These are phyloP conservation scores for Cremastinae sp. DNA, from an alignment of 2,888 invertebrate species.

Conservation along the genomic window DNA sequence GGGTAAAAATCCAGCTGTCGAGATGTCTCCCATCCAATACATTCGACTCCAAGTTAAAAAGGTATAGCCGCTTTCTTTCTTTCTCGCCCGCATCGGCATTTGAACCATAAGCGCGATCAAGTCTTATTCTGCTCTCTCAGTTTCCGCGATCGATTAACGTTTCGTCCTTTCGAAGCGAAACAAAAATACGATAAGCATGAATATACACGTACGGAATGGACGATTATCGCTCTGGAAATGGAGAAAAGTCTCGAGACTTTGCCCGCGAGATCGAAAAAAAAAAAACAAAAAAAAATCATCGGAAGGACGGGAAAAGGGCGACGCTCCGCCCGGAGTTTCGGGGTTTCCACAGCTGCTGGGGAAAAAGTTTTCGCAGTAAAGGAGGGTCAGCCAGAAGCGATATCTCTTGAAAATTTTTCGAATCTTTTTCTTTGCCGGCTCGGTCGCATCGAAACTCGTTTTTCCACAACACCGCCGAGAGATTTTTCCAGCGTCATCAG, in stretches of 20 bases:
- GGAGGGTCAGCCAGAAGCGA: conserved; percentile 18
- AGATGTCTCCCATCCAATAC: conserved; percentile 4
- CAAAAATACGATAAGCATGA: conserved; percentile 8
- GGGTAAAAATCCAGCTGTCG: conserved; percentile 44
- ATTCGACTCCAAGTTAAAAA: neutral
- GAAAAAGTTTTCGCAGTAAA: neutral
- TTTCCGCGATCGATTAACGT: conserved; percentile 7
- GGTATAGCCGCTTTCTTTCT: neutral
- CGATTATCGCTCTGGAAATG: neutral
- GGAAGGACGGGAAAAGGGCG: conserved; percentile 34
- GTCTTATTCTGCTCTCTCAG: conserved; percentile 8
- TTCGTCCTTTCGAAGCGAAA: conserved; percentile 1
- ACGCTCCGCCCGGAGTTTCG: conserved; percentile 7
- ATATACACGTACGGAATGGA: neutral
- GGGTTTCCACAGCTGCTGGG: conserved; percentile 30
- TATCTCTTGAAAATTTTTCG: conserved; percentile 12
- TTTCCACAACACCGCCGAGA: conserved; percentile 1
- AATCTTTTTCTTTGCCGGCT: neutral
- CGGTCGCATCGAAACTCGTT: neutral
- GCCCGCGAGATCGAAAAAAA: conserved; percentile 14
- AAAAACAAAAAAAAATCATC: conserved; percentile 29
- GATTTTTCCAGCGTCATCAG: conserved; percentile 11
- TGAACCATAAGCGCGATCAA: neutral
- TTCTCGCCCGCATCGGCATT: neutral
- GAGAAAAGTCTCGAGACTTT: conserved; percentile 3